Conservation (phyloP, 2,113 vertebrate genomes). For the Albula glossodonta region DNA sequence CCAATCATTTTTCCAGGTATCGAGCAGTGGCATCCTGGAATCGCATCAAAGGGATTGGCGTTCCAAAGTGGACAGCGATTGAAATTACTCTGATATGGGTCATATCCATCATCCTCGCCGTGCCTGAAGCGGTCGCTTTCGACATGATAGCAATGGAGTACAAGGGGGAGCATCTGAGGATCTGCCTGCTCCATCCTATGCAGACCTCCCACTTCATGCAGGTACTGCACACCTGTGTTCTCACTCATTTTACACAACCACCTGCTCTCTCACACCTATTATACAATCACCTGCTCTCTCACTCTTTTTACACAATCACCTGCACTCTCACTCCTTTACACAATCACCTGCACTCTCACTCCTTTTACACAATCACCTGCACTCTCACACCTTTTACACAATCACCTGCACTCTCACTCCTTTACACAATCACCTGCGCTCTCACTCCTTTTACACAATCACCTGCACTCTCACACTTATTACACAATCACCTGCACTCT, state of each 20-base stretch:
- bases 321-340: too few relatives aligned
- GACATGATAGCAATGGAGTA: slow-evolving; percentile 87
- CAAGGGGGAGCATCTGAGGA: slow-evolving; percentile 77
- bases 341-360: too few relatives aligned
- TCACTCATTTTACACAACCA: neutral
- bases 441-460: too few relatives aligned
- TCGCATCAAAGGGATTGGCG: slow-evolving; percentile 90
- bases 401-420: too few relatives aligned
- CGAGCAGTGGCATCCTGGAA: slow-evolving; percentile 94
- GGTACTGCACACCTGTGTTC: slow-evolving; percentile 63
- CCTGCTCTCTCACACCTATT: too few relatives aligned
- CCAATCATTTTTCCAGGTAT: slow-evolving; percentile 70
- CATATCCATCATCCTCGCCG: slow-evolving; percentile 83
- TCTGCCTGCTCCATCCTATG: slow-evolving; percentile 84
- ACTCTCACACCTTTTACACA: too few relatives aligned
- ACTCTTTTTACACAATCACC: too few relatives aligned
- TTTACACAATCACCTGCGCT: too few relatives aligned
- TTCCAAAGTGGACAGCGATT: slow-evolving; percentile 90
- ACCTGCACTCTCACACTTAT: too few relatives aligned
- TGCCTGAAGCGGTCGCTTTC: slow-evolving; percentile 90
- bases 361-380: too few relatives aligned
- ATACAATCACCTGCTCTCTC: too few relatives aligned
- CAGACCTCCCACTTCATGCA: slow-evolving; percentile 86
- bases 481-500: too few relatives aligned
- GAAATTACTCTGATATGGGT: slow-evolving; percentile 94